Base-by-base conservation (phyloP, 2,797 vertebrate species). In the Karalla daura region DNA sequence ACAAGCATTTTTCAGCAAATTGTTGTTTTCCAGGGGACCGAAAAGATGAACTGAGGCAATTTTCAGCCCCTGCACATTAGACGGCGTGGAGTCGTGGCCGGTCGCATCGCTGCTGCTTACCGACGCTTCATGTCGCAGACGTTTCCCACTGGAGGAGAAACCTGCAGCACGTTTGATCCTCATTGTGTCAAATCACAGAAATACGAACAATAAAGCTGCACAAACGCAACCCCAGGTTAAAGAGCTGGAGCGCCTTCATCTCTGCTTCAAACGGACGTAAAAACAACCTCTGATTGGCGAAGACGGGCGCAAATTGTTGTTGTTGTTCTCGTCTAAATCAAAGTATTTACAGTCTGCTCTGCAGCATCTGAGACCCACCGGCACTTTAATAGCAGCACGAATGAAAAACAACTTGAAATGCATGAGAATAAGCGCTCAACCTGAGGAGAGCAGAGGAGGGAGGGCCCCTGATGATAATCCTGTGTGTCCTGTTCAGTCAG, bases 341-440 rank as follows among this genome's bases (percentile, higher is more conserved):
- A 65, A 59, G 47, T 46, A 35, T 55, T 39, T 27, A 41, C 28
- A 37, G 41, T 47, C 23, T 30, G 24, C 47, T 55, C 43, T 67
- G 24, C 36, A 33, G 58, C 32, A 5, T 8, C 39, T 68, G 40
- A 46, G 39, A 78, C 37, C 56, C 40, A 8, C n/a, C 23, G 63
- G 64, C 62, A 17, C n/a, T 63, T 63, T 43, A 49, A 67, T 33
- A 70, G 56, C 43, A 71, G 44, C 10, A 2, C 33, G 46, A 70
- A 58, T 63, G 17, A 76, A 71, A 77, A 78, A 68, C 50, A 64
- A 46, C 64, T 76, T 73, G 33, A 68, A 53, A 66, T 62, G 44
- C 30, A 47, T 18, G 59, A 14, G 36, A 59, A 41, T 9, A 36
- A 45, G 44, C 1, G 1, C 36, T 14, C 13, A 0, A n/a, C 5